Percentiles rank a stretch among this genome's conserved stretches.
Conservation (phyloP, 1,140 invertebrate genomes). For the Sminthurinus signatus region DNA sequence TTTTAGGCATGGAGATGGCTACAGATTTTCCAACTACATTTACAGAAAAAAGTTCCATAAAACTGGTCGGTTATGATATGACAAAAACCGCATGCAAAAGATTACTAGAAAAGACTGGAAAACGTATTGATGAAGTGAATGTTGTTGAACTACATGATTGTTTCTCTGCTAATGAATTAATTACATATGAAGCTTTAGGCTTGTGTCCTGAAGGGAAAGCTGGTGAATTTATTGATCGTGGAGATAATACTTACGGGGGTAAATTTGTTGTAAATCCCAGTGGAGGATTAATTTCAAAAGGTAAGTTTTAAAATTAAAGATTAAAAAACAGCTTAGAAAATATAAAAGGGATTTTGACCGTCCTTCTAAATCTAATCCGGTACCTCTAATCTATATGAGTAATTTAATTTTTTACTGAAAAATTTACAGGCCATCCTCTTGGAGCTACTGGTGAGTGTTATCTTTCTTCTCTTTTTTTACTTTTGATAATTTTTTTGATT, state of each 20-base stretch:
- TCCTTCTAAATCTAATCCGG: no score
- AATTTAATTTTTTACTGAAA: no score
- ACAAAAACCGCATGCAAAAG: conserved; percentile 73
- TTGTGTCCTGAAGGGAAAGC: conserved; percentile 85
- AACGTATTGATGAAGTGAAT: conserved; percentile 73
- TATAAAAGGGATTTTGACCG: no score
- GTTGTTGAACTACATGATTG: conserved; percentile 99
- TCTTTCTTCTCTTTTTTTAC: no score
- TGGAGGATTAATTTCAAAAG: conserved; percentile 96
- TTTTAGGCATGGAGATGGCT: conserved; percentile 91
- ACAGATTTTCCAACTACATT: conserved; percentile 86
- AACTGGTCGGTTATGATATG: conserved; percentile 94
- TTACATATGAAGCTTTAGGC: conserved; percentile 95
- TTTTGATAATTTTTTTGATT: no score
- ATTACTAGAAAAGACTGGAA: conserved; percentile 69
- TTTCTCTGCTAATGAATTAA: conserved; percentile 95
- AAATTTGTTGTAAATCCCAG: conserved; percentile 96
- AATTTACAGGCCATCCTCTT: no score
- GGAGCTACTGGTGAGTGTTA: no score
- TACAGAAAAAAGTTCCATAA: conserved; percentile 74
- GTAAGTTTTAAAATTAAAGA: conserved; percentile 45
- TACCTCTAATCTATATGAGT: no score
- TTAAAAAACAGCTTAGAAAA: no score
- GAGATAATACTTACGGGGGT: conserved; percentile 96
- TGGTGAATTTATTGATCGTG: conserved; percentile 83